Evolutionary conservation across 1,140 invertebrate genomes (phyloP), one percentile per base, ranked within the genome.

Genomic region (Ceratoteleas bidentatus): DNA sequence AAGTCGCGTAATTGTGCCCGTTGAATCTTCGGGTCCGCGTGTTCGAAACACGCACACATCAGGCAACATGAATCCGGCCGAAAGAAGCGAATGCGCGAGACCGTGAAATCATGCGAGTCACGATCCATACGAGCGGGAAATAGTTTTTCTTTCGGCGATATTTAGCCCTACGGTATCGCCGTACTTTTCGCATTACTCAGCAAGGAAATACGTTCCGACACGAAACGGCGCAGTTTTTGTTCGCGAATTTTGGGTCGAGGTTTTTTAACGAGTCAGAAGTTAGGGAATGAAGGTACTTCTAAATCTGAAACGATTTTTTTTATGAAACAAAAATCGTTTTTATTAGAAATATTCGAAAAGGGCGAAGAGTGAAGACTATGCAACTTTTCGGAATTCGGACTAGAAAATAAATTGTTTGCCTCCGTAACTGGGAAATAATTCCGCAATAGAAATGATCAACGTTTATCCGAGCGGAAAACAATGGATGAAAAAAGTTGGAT

Each of bases 91-190:
- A 62, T 66, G 58, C 49, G 54, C 64, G n/a, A n/a, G 65, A 33
- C 57, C 74, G 47, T 65, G 62, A 57, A 79, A 72, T 79, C 76
- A 79, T 79, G 76, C 76, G 76, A 79, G 68, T 69, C 69, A 80
- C 76, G 76, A 79, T 79, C 76, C 62, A 60, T 64, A 56, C 70
- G 60, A 74, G 60, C 70, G 58, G n/a, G 36, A 75, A 75, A 75
- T 75, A 75, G 72, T 66, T 75, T 75, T 75, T 75, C 62, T 66
- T 66, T 60, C 54, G 54, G 9, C 38, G 47, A 49, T 75, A 64
- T 66, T 75, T 75, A 75, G 36, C 61, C 72, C 62, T 58, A 53
- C 49, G 49, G 40, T 50, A 49, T 49, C 16, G 16, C 43, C 64
- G 70, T 54, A 32, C 69, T 72, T 72, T 72, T 62, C 49, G 47